Evolutionary conservation across 2,888 invertebrate species (phyloP), one percentile per base, ranked within the genome.

Genomic region (Eubasilissa splendida): DNA sequence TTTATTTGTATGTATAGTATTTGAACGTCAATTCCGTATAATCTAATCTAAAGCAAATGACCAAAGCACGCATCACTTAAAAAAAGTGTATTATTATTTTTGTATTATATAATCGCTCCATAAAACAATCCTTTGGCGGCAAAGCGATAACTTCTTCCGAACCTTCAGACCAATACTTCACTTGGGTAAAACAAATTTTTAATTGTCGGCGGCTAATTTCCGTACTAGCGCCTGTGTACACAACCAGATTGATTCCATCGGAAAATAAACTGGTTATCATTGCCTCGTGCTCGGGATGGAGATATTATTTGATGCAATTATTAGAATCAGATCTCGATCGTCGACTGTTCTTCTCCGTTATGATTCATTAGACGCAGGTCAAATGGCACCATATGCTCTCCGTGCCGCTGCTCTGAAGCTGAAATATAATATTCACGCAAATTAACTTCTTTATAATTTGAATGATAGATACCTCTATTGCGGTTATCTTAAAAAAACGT

Each of bases 311-410:
- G 33, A 12, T 60, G 60, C 60, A 60, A 60, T 60, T 42, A 42
- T 42, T 60, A 60, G 9, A 60, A 60, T 60, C n/a, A 22, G 60
- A 60, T 60, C 22, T 60, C 60, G 22, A 60, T 60, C 60, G 42
- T 42, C 42, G 60, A 14, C 60, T 60, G 8, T 60, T 58, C 52
- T 60, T 33, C 54, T 11, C 76, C 76, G 76, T 63, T 76, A 76
- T 63, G 33, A 54, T 53, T 52, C 63, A 14, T 54, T 54, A 54
- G 50, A 14, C 66, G 10, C 56, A 31, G 76, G 66, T 66, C 65
- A 56, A 65, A 66, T 66, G 76, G 76, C 65, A 76, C 65, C 76
- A 76, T 65, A 76, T 65, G 76, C 76, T 31, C 53, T 76, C 52
- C 76, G 76, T 54, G 54, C 12, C 76, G 58, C 75, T 33, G 14